phyloP scores from a whole-genome alignment of 1,140 invertebrate genomes.

The Pseudomyrmex sp. region DNA sequence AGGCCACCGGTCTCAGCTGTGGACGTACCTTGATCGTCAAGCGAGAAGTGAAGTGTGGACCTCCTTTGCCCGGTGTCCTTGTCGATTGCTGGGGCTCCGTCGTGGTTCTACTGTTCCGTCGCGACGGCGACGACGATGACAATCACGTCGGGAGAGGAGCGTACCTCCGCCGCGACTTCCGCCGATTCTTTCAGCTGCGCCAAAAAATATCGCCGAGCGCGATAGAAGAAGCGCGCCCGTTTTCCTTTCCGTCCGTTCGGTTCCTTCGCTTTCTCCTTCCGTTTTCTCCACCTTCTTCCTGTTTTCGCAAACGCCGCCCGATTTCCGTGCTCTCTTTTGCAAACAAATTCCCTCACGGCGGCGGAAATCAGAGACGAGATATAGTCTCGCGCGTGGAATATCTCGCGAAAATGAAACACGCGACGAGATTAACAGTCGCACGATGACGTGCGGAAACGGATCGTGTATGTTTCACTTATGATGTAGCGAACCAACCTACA shows the following conservation, averaged over 20 bases:
- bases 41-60: constrained; percentile 71
- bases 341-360: constrained; percentile 8
- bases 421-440: background rate
- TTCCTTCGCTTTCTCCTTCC: background rate
- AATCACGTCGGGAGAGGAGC: constrained; percentile 41
- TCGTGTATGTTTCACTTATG: background rate
- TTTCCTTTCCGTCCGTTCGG: background rate
- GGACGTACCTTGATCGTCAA: constrained; percentile 74
- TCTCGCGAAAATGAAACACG: no score
- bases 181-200: constrained; percentile 10
- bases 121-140: constrained; percentile 59
- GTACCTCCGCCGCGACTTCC: constrained; percentile 37
- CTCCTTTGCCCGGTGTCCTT: constrained; percentile 72
- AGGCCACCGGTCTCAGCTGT: constrained; percentile 72
- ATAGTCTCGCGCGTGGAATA: background rate
- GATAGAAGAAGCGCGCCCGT: background rate
- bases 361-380: constrained; percentile 12
- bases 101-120: constrained; percentile 65
- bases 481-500: no score
- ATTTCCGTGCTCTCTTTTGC: background rate
- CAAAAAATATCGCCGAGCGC: background rate
- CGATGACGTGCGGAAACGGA: background rate
- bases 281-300: background rate
- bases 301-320: background rate
- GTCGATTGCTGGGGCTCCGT: constrained; percentile 65